Evolutionary conservation across 2,797 vertebrate species (phyloP), one percentile per base, ranked within the genome.

Genomic region (Lerista edwardsae): DNA sequence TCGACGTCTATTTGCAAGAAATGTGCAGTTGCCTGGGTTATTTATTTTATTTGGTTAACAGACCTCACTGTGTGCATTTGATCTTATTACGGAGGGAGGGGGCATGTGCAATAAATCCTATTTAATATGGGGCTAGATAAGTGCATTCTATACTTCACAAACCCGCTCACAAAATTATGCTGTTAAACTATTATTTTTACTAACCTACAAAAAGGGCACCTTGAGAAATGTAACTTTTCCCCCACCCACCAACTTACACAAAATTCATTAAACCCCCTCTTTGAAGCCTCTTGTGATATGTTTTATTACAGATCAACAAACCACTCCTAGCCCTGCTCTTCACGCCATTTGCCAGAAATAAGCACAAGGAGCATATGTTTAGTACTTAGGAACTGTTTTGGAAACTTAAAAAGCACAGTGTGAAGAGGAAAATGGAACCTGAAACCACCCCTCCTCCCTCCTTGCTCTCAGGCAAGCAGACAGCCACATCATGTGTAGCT

Each of bases 361-460:
- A 88, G 91, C 86, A 92, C 86, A 91, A 72, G 79, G 82, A 39
- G 78, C 86, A 80, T 92, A 90, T 91, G 88, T 91, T 93, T 85
- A 88, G 80, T 87, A 90, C 82, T 91, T 89, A 83, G 88, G 80
- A 93, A 94, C 88, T 80, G 74, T 90, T 93, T 93, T 84, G 87
- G 80, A 90, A 89, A 90, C 90, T 93, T 94, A 88, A 89, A 94
- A 93, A 69, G 86, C 75, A 84, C 86, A 89, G 87, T 4, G 0
- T 85, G 83, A 88, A 88, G 86, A 91, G 90, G 80, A 93, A 87
- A 92, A 94, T 90, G 92, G 93, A 93, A 94, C 86, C 80, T 77
- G 89, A 93, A 94, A 93, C 91, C 91, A 90, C 83, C 15, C 39
- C 61, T 39, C 79, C 81, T 57, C 41, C 72, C 65, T 41, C 79